These are phyloP conservation scores for Hemaris fuciformis DNA, from an alignment of 2,888 invertebrate species.

Conservation along the genomic window DNA sequence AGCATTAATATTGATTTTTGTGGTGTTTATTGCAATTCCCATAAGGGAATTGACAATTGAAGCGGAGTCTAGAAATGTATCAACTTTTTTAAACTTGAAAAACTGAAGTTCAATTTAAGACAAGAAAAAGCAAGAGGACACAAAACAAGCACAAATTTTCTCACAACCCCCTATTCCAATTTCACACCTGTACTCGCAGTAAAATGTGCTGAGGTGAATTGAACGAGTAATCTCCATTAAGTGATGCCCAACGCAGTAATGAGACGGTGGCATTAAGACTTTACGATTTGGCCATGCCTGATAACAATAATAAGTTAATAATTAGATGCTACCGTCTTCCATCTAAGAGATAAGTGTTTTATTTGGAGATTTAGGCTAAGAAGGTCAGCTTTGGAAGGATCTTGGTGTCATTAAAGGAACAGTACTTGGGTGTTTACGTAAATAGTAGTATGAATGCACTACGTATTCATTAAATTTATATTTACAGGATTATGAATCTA, in stretches of 20 bases:
- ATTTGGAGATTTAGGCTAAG: not conserved
- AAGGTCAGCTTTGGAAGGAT: not conserved
- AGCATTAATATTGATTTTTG: no score
- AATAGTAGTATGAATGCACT: no score
- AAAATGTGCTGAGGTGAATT: slow-evolving; percentile 32
- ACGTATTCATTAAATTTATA: no score
- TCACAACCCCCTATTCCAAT: not conserved
- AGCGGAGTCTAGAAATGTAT: no score
- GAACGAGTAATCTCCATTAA: slow-evolving; percentile 32
- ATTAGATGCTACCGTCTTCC: slow-evolving; percentile 15
- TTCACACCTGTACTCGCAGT: slow-evolving; percentile 18
- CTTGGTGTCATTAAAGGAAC: no score
- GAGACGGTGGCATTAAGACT: slow-evolving; percentile 18
- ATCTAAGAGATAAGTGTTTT: not conserved
- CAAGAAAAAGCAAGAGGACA: no score
- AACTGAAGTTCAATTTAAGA: no score
- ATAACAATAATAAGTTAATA: slow-evolving; percentile 17
- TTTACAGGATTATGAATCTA: no score
- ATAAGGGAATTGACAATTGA: no score
- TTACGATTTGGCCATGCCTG: slow-evolving; percentile 16
- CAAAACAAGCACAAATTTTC: not conserved
- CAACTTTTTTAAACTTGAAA: no score
- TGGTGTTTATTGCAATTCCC: not conserved
- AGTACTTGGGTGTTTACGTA: no score
- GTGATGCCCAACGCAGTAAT: slow-evolving; percentile 20